Evolutionary conservation across 2,113 vertebrate genomes (phyloP).

Genomic region (Cyrtonyx montezumae): DNA sequence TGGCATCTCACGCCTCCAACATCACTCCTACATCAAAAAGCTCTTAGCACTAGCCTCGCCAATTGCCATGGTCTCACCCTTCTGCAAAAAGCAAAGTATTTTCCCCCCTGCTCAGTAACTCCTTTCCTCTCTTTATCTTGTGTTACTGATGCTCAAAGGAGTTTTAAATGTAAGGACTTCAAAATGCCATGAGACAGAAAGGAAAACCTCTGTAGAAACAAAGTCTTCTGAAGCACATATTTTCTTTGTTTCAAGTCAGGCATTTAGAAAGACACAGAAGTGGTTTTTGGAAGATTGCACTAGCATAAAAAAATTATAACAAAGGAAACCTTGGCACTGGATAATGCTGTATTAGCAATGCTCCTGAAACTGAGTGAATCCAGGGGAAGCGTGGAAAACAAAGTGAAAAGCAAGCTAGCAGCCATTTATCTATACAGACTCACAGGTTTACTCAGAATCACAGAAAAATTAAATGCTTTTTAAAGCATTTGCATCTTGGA

Average conservation of each 20-base stretch:
- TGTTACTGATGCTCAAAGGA: neutral
- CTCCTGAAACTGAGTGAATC: neutral
- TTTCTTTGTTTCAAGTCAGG: slow-evolving; percentile 2
- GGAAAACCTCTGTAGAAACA: neutral
- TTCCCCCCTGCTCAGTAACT: neutral
- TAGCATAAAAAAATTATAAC: fast-evolving
- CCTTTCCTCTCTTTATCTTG: neutral
- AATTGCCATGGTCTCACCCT: neutral
- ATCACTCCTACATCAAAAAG: slow-evolving; percentile 14
- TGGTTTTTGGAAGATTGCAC: neutral
- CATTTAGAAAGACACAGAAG: neutral
- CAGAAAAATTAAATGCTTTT: neutral
- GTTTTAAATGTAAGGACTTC: neutral
- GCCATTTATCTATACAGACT: neutral
- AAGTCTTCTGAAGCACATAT: slow-evolving; percentile 8
- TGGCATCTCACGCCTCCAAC: slow-evolving; percentile 4
- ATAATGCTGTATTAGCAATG: neutral
- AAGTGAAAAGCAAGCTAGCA: neutral
- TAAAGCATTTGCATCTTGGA: neutral
- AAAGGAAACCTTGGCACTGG: neutral
- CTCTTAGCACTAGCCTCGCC: neutral
- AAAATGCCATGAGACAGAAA: slow-evolving; percentile 5
- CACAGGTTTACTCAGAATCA: neutral
- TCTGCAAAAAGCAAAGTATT: neutral
- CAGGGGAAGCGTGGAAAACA: neutral